phyloP scores from a whole-genome alignment of 2,888 invertebrate species.

The Dryadula phaetusa region DNA sequence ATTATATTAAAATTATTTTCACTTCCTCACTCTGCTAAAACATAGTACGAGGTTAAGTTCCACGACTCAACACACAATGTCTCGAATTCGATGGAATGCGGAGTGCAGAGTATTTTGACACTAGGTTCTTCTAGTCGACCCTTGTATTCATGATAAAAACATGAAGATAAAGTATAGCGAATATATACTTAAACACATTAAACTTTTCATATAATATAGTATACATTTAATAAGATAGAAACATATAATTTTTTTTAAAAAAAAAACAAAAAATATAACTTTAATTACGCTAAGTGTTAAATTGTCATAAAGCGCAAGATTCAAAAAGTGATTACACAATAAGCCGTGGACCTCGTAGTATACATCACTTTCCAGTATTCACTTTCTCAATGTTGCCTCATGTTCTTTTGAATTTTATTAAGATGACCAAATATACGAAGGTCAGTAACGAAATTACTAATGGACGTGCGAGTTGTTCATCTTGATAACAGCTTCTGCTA shows the following conservation, averaged over 20 bases:
- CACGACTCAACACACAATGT: no score
- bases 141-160: no score
- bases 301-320: background rate
- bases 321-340: conserved; percentile 10
- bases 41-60: no score
- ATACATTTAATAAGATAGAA: conserved; percentile 9
- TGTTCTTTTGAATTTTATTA: conserved; percentile 25
- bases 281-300: background rate
- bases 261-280: background rate
- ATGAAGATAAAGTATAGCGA: no score
- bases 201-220: background rate
- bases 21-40: no score
- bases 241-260: no score
- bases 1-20: no score
- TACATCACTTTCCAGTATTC: conserved; percentile 35
- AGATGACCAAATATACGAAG: conserved; percentile 26
- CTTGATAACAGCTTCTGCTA: conserved; percentile 7
- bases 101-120: no score
- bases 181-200: no score
- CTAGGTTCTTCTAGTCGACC: no score
- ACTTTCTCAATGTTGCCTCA: conserved; percentile 28
- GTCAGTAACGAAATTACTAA: conserved; percentile 24
- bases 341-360: conserved; percentile 31
- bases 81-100: no score
- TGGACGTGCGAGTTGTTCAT: background rate